These are phyloP conservation scores for Antennarius maculatus DNA, from an alignment of 2,797 vertebrate species.

Conservation along the genomic window DNA sequence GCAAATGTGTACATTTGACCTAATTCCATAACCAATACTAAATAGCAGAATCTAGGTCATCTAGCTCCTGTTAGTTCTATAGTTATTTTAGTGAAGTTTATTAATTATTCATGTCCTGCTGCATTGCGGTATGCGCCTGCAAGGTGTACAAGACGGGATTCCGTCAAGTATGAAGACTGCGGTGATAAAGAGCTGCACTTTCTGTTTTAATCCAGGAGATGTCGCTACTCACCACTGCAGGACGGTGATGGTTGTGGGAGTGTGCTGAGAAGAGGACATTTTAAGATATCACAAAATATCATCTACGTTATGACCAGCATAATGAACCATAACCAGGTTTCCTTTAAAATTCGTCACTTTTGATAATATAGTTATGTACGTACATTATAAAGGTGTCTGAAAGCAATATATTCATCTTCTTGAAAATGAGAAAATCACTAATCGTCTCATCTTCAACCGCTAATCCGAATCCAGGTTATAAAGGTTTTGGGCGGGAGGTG, in stretches of 20 bases:
- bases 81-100: neutral
- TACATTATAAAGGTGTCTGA: too few species aligned
- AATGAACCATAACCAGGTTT: too few species aligned
- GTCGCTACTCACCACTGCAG: constrained; percentile 69
- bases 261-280: constrained; percentile 11
- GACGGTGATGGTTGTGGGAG: constrained; percentile 29
- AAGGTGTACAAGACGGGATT: neutral
- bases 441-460: too few species aligned
- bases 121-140: neutral
- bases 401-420: too few species aligned
- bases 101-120: neutral
- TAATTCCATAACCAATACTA: constrained; percentile 34
- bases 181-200: constrained; percentile 30
- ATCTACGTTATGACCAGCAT: neutral
- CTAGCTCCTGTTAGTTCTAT: neutral
- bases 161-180: neutral
- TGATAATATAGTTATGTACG: too few species aligned
- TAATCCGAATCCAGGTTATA: too few species aligned
- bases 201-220: constrained; percentile 56
- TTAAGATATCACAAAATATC: neutral
- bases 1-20: constrained; percentile 41
- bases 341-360: too few species aligned
- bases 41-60: constrained; percentile 15
- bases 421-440: too few species aligned
- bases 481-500: too few species aligned